A percentile compares a stretch with the other conserved stretches of the same genome.
These are phyloP conservation scores for Drosophila biarmipes DNA, from an alignment of 1,140 invertebrate species.

Conservation along the genomic window DNA sequence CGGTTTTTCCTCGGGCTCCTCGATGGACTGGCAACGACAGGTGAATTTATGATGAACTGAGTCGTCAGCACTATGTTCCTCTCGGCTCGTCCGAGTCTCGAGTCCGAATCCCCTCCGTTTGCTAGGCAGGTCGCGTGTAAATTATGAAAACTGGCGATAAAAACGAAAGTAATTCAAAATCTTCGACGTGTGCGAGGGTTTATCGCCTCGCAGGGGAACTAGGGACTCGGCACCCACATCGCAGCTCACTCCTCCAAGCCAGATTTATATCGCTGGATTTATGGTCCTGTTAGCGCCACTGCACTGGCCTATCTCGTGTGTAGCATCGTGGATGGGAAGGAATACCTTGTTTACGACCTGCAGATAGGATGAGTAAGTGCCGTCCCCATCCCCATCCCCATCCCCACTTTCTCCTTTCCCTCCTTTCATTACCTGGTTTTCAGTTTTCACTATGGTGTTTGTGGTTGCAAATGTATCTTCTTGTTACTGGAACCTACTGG, in stretches of 20 bases:
- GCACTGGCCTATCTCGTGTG: conserved; percentile 58
- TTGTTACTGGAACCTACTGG: neutral
- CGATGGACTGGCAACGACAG: conserved; percentile 69
- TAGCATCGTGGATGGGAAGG: conserved; percentile 36
- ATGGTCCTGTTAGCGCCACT: conserved; percentile 82
- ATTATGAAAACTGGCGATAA: conserved; percentile 67
- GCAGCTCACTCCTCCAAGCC: conserved; percentile 19
- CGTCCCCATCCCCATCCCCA: conserved; percentile 19
- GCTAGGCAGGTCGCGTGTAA: conserved; percentile 60
- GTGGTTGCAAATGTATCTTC: neutral
- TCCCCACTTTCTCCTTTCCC: conserved; percentile 17
- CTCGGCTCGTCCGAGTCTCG: neutral
- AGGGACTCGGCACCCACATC: conserved; percentile 1
- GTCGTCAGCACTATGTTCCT: conserved; percentile 56
- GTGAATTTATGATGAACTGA: conserved; percentile 82
- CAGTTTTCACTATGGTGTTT: conserved; percentile 31
- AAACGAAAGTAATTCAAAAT: conserved; percentile 81
- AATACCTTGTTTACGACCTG: conserved; percentile 70
- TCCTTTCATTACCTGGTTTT: conserved; percentile 52
- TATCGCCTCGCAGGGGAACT: conserved; percentile 18
- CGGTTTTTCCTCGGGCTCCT: conserved; percentile 27
- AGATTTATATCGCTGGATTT: conserved; percentile 80
- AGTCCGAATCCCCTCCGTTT: conserved; percentile 18
- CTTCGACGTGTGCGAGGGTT: conserved; percentile 57
- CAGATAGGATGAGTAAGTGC: conserved; percentile 68